These are phyloP conservation scores for Cheracebus regulus DNA, from an alignment of 2,797 vertebrate genomes.

Conservation along the genomic window DNA sequence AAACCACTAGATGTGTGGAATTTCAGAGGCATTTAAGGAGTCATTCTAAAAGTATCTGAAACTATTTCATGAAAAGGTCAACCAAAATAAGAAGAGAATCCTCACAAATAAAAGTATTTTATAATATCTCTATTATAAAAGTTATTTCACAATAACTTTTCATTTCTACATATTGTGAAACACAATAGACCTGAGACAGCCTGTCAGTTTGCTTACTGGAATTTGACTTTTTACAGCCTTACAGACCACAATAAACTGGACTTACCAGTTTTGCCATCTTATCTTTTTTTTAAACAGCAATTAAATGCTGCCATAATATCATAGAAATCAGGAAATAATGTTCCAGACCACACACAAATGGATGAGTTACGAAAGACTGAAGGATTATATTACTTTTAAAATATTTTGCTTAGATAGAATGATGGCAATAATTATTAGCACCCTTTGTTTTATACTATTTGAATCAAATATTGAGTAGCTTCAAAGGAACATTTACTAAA, in stretches of 20 bases:
- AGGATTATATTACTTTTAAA: neutral
- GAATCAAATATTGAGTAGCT: neutral
- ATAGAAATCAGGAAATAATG: slow-evolving; percentile 20
- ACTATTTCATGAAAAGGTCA: neutral
- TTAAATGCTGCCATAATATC: neutral
- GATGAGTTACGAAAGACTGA: slow-evolving; percentile 1
- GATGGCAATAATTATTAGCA: neutral
- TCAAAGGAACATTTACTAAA: neutral
- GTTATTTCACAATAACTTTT: slow-evolving; percentile 25
- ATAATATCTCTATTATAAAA: neutral
- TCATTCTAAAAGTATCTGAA: neutral
- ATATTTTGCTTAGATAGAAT: slow-evolving; percentile 22
- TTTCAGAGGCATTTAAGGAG: neutral
- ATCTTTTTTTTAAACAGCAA: neutral
- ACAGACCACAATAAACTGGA: neutral
- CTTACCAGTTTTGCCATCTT: neutral
- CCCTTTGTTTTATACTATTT: neutral
- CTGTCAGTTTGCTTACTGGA: neutral
- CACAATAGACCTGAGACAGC: neutral
- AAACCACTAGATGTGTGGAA: neutral
- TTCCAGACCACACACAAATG: neutral
- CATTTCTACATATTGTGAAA: neutral
- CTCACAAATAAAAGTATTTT: neutral
- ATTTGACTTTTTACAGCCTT: slow-evolving; percentile 11
- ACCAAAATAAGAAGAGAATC: neutral